phyloP scores from a whole-genome alignment of 2,888 invertebrate genomes.

The Leucoma salicis region DNA sequence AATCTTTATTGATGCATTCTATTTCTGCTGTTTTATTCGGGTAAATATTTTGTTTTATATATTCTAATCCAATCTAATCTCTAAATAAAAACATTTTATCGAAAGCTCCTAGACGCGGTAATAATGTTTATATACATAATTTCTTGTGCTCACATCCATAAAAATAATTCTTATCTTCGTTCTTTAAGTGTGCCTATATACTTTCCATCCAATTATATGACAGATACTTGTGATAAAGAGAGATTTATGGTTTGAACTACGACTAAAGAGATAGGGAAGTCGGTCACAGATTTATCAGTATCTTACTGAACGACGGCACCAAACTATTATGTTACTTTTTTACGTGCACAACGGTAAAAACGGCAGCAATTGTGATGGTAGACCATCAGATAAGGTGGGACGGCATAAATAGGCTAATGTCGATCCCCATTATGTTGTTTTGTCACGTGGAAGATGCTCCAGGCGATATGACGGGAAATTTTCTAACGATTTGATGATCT shows the following conservation, averaged over 20 bases:
- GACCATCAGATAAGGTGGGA: slow-evolving; percentile 58
- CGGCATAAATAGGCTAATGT: slow-evolving; percentile 71
- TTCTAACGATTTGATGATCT: slow-evolving; percentile 29
- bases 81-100: slow-evolving; percentile 1
- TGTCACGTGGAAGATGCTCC: slow-evolving; percentile 69
- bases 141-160: slow-evolving; percentile 18
- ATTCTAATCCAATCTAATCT: slow-evolving; percentile 12
- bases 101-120: background rate
- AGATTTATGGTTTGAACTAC: slow-evolving; percentile 57
- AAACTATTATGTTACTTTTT: slow-evolving; percentile 46
- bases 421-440: slow-evolving; percentile 65
- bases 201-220: slow-evolving; percentile 40
- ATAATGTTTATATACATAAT: slow-evolving; percentile 1
- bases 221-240: slow-evolving; percentile 50
- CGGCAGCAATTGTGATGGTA: slow-evolving; percentile 54
- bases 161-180: slow-evolving; percentile 30
- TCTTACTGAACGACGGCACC: slow-evolving; percentile 38
- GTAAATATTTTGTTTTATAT: slow-evolving; percentile 31
- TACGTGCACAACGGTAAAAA: slow-evolving; percentile 42
- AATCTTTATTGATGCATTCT: slow-evolving; percentile 33
- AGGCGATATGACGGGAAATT: slow-evolving; percentile 39
- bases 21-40: slow-evolving; percentile 30
- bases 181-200: slow-evolving; percentile 20
- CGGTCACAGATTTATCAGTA: slow-evolving; percentile 59
- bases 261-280: slow-evolving; percentile 54